Percentiles rank a stretch among this genome's conserved stretches.
Evolutionary conservation across 1,140 invertebrate species (phyloP).

Genomic region (Neuroterus valhalla): DNA sequence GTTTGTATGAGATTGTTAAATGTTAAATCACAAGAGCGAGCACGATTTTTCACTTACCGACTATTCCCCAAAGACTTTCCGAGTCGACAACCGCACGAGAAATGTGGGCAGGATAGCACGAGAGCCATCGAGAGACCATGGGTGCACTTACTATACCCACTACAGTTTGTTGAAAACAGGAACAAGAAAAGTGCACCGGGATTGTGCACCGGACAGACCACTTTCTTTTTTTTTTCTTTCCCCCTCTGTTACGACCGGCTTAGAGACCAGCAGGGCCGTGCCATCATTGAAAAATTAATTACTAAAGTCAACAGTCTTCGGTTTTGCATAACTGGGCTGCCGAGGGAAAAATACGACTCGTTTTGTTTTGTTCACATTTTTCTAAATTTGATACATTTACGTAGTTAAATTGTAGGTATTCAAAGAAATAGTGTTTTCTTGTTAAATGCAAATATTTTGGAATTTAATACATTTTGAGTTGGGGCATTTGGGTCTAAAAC

Average conservation of each 20-base stretch:
- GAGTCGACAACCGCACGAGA: slow-evolving; percentile 76
- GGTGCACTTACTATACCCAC: slow-evolving; percentile 54
- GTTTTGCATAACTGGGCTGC: slow-evolving; percentile 6
- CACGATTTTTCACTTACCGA: slow-evolving; percentile 65
- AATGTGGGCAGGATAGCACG: slow-evolving; percentile 71
- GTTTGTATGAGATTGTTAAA: background rate
- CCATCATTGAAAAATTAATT: slow-evolving; percentile 17
- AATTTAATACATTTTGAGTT: too few relatives aligned
- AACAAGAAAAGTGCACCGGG: slow-evolving; percentile 59
- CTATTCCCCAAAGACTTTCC: slow-evolving; percentile 72
- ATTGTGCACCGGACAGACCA: slow-evolving; percentile 71
- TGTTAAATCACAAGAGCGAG: slow-evolving; percentile 11
- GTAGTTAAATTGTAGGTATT: too few relatives aligned
- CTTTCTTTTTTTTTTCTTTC: slow-evolving; percentile 73
- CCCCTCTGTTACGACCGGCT: slow-evolving; percentile 52
- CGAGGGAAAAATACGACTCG: background rate
- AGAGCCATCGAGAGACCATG: slow-evolving; percentile 64
- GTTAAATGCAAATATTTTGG: too few relatives aligned
- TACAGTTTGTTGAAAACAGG: slow-evolving; percentile 63
- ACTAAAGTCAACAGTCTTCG: slow-evolving; percentile 19
- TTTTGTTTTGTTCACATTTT: too few relatives aligned
- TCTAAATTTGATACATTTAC: too few relatives aligned
- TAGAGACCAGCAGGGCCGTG: slow-evolving; percentile 48
- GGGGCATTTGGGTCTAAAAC: too few relatives aligned
- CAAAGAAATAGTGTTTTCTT: too few relatives aligned